phyloP scores from a whole-genome alignment of 2,888 invertebrate species.

The Helleia helle region DNA sequence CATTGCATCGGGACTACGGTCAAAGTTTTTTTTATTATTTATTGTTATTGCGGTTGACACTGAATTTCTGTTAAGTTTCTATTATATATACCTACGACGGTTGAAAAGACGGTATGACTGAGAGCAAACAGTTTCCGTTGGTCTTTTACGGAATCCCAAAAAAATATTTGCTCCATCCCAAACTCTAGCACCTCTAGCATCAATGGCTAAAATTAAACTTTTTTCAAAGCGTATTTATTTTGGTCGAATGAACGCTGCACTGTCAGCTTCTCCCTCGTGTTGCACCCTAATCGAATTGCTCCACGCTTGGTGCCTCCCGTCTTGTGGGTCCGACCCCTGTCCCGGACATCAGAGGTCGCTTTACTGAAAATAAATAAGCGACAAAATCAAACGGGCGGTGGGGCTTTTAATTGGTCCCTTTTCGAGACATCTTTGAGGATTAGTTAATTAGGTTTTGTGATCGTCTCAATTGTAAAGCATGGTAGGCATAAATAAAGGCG shows the following conservation, averaged over 20 bases:
- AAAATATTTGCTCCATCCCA: conserved; percentile 14
- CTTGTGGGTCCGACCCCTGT: conserved; percentile 58
- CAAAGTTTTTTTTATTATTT: too few species aligned
- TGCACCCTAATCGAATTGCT: conserved; percentile 72
- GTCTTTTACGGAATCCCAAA: too few species aligned
- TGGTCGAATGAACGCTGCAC: conserved; percentile 39
- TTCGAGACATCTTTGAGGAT: conserved; percentile 49
- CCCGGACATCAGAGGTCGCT: conserved; percentile 57
- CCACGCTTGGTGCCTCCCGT: conserved; percentile 62
- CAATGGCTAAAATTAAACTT: conserved; percentile 16
- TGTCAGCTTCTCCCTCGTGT: conserved; percentile 59
- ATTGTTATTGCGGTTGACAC: too few species aligned
- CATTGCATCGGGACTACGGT: too few species aligned
- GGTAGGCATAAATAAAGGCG: too few species aligned
- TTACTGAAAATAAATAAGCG: conserved; percentile 65
- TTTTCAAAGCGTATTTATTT: conserved; percentile 23
- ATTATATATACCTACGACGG: too few species aligned
- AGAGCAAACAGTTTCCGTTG: too few species aligned
- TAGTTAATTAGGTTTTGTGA: conserved; percentile 58
- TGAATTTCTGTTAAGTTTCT: too few species aligned
- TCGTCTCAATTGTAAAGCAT: conserved; percentile 3
- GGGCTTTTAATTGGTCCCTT: conserved; percentile 60
- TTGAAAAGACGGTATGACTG: too few species aligned
- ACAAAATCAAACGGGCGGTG: conserved; percentile 51
- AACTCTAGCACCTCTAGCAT: conserved; percentile 14